Evolutionary conservation across 2,113 vertebrate genomes (phyloP), one percentile per base, ranked within the genome.

Genomic region (Natator depressus): DNA sequence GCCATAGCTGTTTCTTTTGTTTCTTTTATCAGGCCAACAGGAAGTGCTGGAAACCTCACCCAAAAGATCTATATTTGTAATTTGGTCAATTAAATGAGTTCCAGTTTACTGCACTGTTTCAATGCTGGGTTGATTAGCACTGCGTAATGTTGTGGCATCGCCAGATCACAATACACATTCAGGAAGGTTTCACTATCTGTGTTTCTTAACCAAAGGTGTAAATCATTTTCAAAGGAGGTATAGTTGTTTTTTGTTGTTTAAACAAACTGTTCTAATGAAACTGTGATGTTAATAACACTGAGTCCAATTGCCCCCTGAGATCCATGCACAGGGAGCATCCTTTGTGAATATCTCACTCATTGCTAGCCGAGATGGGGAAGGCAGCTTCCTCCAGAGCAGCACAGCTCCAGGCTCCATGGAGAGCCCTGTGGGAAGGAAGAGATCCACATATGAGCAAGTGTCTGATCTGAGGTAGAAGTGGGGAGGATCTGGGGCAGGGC

Each of bases 1-100:
- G 38, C 24, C 29, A 65, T 22, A 35, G 7, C 88, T 1, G 2
- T n/a, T 57, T 88, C 16, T 88, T 69, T 59, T 46, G 4, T 13
- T 93, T 89, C 88, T 90, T 96, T 96, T 84, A 91, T 96, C 83
- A 96, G 62, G 93, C n/a, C 20, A 14, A 86, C 4, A 57, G 22
- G 54, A 95, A 92, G 27, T 51, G 3, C 29, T 93, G 92, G 91
- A 96, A 97, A 86, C 5, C 10, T 78, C 14, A 51, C 50, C 50
- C 54, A 29, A 92, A 93, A 95, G 10, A 91, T 83, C 80, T 96
- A 53, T 72, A 38, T 86, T 88, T 80, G 76, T 86, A 94, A 38
- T 80, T n/a, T 65, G 22, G 91, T 11, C 59, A 95, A 82, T 92
- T 87, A 91, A 88, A 65, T 27, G 83, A 93, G 89, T 89, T 86